A percentile compares a stretch with the other conserved stretches of the same genome.
phyloP scores from a whole-genome alignment of 2,888 invertebrate species.

The Drosophila anomalipes region DNA sequence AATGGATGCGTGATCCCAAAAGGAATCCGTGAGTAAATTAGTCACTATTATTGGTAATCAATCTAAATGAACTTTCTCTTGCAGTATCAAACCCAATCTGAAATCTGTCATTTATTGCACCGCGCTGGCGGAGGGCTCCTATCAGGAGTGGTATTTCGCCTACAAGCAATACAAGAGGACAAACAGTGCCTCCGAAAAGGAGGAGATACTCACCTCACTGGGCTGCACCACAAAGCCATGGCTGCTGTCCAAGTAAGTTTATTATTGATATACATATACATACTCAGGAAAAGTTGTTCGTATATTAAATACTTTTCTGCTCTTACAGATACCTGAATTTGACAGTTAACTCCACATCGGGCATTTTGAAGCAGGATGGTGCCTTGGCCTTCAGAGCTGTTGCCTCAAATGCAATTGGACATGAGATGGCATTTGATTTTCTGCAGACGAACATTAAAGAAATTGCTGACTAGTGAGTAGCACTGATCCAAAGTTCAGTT shows the following conservation, averaged over 20 bases:
- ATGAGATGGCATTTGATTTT: constrained; percentile 88
- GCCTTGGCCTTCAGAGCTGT: constrained; percentile 87
- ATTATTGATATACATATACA: neutral
- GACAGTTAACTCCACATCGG: constrained; percentile 86
- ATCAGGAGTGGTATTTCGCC: constrained; percentile 89
- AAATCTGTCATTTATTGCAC: constrained; percentile 89
- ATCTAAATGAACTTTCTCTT: neutral
- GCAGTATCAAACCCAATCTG: constrained; percentile 88
- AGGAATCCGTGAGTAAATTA: constrained; percentile 86
- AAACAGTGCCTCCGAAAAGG: constrained; percentile 88
- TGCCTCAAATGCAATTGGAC: constrained; percentile 87
- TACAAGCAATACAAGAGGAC: constrained; percentile 86
- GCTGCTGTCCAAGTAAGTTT: constrained; percentile 86
- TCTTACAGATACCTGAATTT: constrained; percentile 86
- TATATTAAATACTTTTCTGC: neutral
- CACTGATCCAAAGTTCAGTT: accelerated
- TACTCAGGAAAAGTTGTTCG: neutral
- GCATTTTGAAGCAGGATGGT: constrained; percentile 88
- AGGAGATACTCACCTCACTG: constrained; percentile 87
- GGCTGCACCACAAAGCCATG: constrained; percentile 87
- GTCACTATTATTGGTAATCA: too few relatives aligned
- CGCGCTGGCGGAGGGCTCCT: constrained; percentile 88
- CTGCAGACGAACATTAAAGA: constrained; percentile 84
- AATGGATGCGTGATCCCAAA: constrained; percentile 86
- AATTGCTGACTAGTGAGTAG: constrained; percentile 85